Percentiles rank a stretch among this genome's conserved stretches.
phyloP scores from a whole-genome alignment of 2,113 vertebrate genomes.

The Onychostruthus taczanowskii region DNA sequence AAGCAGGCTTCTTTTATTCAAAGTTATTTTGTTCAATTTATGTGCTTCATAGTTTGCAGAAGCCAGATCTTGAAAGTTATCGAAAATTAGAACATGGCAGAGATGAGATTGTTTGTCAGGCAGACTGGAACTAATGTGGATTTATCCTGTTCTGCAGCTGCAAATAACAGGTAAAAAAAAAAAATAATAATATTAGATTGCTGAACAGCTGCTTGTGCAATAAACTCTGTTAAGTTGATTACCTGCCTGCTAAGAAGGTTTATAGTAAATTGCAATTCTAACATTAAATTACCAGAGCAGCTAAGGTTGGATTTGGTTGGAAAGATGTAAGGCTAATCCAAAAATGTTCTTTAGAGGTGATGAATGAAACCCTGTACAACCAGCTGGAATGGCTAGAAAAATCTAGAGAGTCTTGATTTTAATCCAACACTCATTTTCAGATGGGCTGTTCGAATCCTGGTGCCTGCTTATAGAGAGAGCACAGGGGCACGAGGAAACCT shows the following conservation, averaged over 20 bases:
- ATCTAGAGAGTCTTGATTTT: not conserved
- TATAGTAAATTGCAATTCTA: constrained; percentile 53
- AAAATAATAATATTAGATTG: constrained; percentile 52
- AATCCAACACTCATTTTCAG: not conserved
- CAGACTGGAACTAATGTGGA: constrained; percentile 33
- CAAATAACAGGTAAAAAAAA: constrained; percentile 60
- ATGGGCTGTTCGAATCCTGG: not conserved
- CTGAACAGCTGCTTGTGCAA: constrained; percentile 60
- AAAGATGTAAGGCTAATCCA: constrained; percentile 15
- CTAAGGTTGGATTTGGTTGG: constrained; percentile 30
- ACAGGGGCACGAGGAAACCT: not conserved
- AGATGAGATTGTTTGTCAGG: constrained; percentile 44
- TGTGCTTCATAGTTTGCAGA: not conserved
- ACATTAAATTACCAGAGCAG: constrained; percentile 51
- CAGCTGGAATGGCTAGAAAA: not conserved
- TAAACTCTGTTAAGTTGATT: constrained; percentile 64
- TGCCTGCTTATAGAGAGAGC: not conserved
- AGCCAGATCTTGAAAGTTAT: constrained; percentile 24
- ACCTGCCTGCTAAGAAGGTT: constrained; percentile 64
- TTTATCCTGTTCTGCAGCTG: constrained; percentile 54
- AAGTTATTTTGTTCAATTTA: not conserved
- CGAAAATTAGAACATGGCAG: not conserved
- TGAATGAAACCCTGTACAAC: not conserved
- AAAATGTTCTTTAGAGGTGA: not conserved
- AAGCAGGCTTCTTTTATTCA: not conserved